Base-by-base conservation (phyloP, 92 coral and sea anemone genomes). In the Zoanthus gigantus region DNA sequence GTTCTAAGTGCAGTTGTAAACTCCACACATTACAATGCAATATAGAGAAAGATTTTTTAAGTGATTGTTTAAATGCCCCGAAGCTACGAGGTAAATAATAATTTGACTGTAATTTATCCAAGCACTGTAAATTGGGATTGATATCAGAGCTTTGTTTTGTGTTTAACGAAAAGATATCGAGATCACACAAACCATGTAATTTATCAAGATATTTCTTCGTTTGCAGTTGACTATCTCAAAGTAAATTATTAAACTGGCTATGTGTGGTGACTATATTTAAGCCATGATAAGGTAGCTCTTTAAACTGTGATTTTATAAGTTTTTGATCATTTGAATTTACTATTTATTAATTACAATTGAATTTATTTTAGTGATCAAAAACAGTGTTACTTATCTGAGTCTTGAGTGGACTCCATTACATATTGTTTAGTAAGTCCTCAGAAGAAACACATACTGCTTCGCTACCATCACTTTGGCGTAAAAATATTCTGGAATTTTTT, bases 241-340 rank as follows among this genome's bases (percentile, higher is more conserved):
- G 84, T 57, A 79, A 32, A 37, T 57, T 79, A 79, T 68, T 83
- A 69, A 23, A 23, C 23, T 23, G 23, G 23, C 23, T 23, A 23
- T 23, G 23, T 23, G 23, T 23, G 23, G 23, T 60, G 66, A 82
- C 76, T 82, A 82, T 34, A 37, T 82, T 61, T 31, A 42, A 56
- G 66, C 66, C 71, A 4, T 65, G 48, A 82, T 54, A 82, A 65
- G 86, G 86, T 65, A 82, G 86, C 65, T 82, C 86, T 48, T 67
- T 78, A 78, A 78, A 78, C 50, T 48, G 34, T 34, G 83, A 78
- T 78, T 78, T 78, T 48, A 67, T 78, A 78, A 78, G 83, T 78
- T 78, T 78, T 78, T 79, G 71, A 79, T 23, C 23, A 23, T 23
- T 23, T 23, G 23, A 23, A 23, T 23, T 23, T 23, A 23, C 23